Percentiles rank a stretch among this genome's conserved stretches.
Conservation (phyloP, 2,113 vertebrate genomes). For the Malaclemys terrapin region DNA sequence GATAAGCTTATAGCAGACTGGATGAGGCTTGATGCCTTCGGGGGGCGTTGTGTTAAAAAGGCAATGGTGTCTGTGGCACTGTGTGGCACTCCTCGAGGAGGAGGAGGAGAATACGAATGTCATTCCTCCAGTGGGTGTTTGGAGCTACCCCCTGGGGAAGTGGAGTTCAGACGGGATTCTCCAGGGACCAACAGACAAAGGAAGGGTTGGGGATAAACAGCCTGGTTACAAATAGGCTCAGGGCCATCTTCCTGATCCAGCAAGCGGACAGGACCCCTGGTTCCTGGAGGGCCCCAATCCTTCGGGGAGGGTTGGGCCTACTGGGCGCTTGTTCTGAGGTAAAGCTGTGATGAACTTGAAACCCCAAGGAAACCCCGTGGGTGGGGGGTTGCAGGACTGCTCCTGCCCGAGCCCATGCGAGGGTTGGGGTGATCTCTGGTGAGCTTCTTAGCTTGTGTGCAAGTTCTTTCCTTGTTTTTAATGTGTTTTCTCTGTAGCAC, state of each 20-base stretch:
- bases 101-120: not conserved
- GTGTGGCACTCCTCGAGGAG: not conserved
- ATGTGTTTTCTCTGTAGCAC: not conserved
- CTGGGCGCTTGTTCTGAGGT: not conserved
- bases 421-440: not conserved
- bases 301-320: not conserved
- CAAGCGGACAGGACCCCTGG: too few species aligned
- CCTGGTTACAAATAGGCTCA: not conserved
- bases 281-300: not conserved
- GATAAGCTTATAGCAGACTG: not conserved
- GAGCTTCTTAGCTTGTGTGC: not conserved
- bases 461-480: not conserved
- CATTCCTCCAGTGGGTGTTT: not conserved
- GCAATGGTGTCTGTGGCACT: not conserved
- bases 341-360: not conserved
- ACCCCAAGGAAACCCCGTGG: not conserved
- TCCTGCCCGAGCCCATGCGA: not conserved
- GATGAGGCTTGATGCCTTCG: not conserved
- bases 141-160: too few species aligned
- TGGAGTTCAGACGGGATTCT: not conserved
- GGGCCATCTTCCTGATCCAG: not conserved
- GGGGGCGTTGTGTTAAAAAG: not conserved
- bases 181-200: not conserved
- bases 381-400: not conserved
- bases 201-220: not conserved